Conservation (phyloP, 2,888 invertebrate species). For the Campoplex nolae region DNA sequence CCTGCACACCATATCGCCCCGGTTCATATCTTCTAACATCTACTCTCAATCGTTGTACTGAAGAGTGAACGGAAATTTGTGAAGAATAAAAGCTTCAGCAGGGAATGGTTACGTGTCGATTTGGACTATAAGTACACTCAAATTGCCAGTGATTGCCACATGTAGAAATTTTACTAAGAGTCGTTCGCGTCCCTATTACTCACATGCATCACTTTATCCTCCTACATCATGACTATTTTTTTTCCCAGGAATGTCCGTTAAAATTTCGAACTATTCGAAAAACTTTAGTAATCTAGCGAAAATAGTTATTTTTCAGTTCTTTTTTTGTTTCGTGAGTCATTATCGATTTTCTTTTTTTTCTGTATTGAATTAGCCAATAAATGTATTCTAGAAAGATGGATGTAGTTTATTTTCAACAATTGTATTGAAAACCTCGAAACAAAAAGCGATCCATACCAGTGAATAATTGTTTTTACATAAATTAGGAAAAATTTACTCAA, state of each 20-base stretch:
- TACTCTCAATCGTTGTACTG: constrained; percentile 3
- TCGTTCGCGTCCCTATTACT: constrained; percentile 18
- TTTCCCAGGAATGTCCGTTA: no score
- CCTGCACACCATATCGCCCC: constrained; percentile 4
- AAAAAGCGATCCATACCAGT: not conserved
- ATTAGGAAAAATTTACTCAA: not conserved
- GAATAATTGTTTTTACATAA: not conserved
- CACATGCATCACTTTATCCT: not conserved
- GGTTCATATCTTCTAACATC: not conserved
- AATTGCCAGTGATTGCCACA: constrained; percentile 38
- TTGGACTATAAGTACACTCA: constrained; percentile 21
- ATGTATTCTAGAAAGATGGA: not conserved
- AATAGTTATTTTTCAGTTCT: not conserved
- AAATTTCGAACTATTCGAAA: not conserved
- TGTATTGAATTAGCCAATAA: not conserved
- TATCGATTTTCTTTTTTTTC: not conserved
- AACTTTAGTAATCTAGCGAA: not conserved
- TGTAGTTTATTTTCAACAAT: not conserved
- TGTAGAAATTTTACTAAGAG: not conserved
- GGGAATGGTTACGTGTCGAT: constrained; percentile 37
- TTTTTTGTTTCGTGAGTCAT: not conserved
- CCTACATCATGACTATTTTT: not conserved
- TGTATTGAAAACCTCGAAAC: not conserved
- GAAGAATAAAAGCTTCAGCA: constrained; percentile 37
- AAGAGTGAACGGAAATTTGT: not conserved